These are phyloP conservation scores for Drosophila monieri DNA, from an alignment of 2,888 invertebrate genomes.

Conservation along the genomic window DNA sequence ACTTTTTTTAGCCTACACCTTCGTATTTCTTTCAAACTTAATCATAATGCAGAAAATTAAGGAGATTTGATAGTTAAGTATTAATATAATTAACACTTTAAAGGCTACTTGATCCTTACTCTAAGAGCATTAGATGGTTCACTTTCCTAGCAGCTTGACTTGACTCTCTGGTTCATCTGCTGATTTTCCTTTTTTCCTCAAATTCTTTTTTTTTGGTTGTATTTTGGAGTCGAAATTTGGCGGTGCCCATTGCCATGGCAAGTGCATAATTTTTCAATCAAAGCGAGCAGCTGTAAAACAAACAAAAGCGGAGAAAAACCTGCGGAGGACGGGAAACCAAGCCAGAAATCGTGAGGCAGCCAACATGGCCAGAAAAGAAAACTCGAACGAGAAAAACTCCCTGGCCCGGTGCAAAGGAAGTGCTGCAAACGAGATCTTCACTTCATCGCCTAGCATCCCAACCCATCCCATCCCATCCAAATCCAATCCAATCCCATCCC, in stretches of 20 bases:
- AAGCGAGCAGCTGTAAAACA: conserved; percentile 78
- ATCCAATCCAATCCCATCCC: conserved; percentile 35
- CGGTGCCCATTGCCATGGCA: conserved; percentile 77
- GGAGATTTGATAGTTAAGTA: background rate
- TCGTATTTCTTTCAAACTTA: no score
- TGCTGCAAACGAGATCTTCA: conserved; percentile 49
- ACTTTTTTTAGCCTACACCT: background rate
- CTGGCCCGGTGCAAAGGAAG: conserved; percentile 40
- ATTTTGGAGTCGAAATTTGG: conserved; percentile 67
- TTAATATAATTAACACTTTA: no score
- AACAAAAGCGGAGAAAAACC: conserved; percentile 57
- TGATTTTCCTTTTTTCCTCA: conserved; percentile 40
- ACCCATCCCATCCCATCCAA: conserved; percentile 2
- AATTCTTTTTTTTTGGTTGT: conserved; percentile 27
- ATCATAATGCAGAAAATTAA: no score
- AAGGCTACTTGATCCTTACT: no score
- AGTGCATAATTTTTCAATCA: conserved; percentile 78
- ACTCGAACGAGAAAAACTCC: conserved; percentile 41
- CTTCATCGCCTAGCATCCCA: conserved; percentile 19
- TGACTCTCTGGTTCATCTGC: conserved; percentile 14
- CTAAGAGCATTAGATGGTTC: conserved; percentile 17
- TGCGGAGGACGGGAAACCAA: conserved; percentile 19
- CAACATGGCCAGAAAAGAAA: conserved; percentile 49
- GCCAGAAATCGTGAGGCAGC: conserved; percentile 47
- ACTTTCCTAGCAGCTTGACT: background rate